Evolutionary conservation across 2,888 invertebrate genomes (phyloP).

Genomic region (Stenichneumon culpator): DNA sequence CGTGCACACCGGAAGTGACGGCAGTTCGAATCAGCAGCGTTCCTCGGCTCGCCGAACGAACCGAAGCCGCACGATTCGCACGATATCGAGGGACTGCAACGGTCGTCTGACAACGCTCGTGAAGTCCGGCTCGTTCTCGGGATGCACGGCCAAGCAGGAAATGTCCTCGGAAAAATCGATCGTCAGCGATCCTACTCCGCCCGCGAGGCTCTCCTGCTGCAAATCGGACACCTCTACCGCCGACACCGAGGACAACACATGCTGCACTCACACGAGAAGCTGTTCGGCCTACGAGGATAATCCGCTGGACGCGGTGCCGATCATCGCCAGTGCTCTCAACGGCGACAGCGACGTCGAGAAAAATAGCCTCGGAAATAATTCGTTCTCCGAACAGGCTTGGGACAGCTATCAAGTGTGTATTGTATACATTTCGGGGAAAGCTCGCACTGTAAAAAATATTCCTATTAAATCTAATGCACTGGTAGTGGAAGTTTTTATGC

Average conservation of each 20-base stretch:
- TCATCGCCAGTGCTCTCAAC: slow-evolving; percentile 75
- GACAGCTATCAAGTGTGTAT: slow-evolving; percentile 94
- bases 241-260: slow-evolving; percentile 82
- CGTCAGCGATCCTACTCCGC: slow-evolving; percentile 89
- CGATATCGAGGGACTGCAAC: slow-evolving; percentile 77
- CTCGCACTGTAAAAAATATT: no score
- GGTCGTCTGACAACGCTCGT: slow-evolving; percentile 86
- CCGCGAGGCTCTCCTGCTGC: slow-evolving; percentile 83
- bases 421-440: not conserved
- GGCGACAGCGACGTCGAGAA: slow-evolving; percentile 89
- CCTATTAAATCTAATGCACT: no score
- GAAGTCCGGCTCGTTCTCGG: slow-evolving; percentile 92
- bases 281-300: slow-evolving; percentile 76
- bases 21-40: slow-evolving; percentile 83
- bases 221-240: slow-evolving; percentile 84
- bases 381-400: slow-evolving; percentile 97
- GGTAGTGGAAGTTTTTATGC: no score
- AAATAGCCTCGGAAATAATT: slow-evolving; percentile 87
- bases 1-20: slow-evolving; percentile 79
- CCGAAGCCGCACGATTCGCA: slow-evolving; percentile 73
- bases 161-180: slow-evolving; percentile 86
- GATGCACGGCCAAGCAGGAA: slow-evolving; percentile 87
- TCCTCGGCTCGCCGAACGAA: slow-evolving; percentile 61
- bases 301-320: slow-evolving; percentile 77
- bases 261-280: slow-evolving; percentile 71